Evolutionary conservation across 2,797 vertebrate genomes (phyloP).

Genomic region (Pachyuromys duprasi): DNA sequence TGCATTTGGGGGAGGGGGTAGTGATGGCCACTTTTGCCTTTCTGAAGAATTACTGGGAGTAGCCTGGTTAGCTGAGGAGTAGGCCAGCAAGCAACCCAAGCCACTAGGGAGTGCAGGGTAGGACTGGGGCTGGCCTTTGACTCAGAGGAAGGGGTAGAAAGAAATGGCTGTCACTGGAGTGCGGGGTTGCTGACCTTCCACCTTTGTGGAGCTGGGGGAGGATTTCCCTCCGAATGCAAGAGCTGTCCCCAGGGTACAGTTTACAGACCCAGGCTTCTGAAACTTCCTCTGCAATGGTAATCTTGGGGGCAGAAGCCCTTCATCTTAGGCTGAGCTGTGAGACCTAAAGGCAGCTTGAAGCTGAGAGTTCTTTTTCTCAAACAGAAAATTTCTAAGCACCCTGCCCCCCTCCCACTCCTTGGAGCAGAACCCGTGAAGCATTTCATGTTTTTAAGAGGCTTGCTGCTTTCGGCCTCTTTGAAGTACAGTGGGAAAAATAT

Average conservation of each 20-base stretch:
- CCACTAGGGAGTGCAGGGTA: too few relatives aligned
- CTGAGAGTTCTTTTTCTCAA: conserved; percentile 33
- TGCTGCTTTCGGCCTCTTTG: conserved; percentile 60
- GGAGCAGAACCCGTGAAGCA: conserved; percentile 17
- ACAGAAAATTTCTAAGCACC: conserved; percentile 24
- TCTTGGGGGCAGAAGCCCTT: conserved; percentile 27
- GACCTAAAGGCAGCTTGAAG: conserved; percentile 43
- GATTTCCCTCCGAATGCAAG: neutral
- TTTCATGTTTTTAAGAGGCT: conserved; percentile 62
- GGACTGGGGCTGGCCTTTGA: neutral
- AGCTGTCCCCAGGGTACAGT: neutral
- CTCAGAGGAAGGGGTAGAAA: neutral
- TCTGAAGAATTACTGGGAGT: neutral
- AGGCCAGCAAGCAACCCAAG: neutral
- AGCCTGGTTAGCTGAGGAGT: neutral
- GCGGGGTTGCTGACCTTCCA: neutral
- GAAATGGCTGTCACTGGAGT: rapidly evolving
- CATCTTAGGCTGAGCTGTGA: conserved; percentile 28
- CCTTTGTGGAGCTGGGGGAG: too few relatives aligned
- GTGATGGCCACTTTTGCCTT: neutral
- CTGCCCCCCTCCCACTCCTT: neutral
- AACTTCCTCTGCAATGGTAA: conserved; percentile 40
- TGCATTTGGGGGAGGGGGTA: neutral
- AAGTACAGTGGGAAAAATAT: conserved; percentile 43
- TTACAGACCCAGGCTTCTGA: conserved; percentile 18